Evolutionary conservation across 92 coral and sea anemone genomes (phyloP).

Genomic region (Palythoa heliodiscus): DNA sequence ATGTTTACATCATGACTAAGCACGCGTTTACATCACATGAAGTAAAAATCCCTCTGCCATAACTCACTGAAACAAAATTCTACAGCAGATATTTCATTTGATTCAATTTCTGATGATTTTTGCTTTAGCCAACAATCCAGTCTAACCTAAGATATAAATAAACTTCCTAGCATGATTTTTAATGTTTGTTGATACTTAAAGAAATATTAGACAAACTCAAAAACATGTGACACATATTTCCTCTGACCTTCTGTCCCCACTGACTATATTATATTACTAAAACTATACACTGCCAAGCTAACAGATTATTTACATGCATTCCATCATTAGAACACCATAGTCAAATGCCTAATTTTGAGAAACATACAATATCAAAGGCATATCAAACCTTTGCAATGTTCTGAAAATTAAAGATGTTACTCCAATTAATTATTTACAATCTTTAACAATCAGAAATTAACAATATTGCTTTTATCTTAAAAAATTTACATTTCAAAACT

Average conservation of each 20-base stretch:
- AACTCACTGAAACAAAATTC: neutral
- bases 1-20: neutral
- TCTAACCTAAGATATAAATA: neutral
- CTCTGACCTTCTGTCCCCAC: neutral
- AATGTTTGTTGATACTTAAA: neutral
- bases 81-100: neutral
- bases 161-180: neutral
- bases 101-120: neutral
- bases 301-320: conserved; percentile 13
- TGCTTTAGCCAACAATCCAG: neutral
- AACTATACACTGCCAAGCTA: conserved; percentile 10
- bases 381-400: neutral
- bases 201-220: neutral
- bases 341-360: neutral
- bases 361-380: neutral
- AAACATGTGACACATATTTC: neutral
- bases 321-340: neutral
- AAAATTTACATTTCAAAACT: neutral
- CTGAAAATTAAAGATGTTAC: neutral
- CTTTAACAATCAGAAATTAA: neutral
- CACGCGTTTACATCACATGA: neutral
- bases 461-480: neutral
- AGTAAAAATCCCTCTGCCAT: too few species aligned
- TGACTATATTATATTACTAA: conserved; percentile 1
- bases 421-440: neutral